Conservation (phyloP, 2,888 invertebrate genomes). For the Ophioninae sp. region DNA sequence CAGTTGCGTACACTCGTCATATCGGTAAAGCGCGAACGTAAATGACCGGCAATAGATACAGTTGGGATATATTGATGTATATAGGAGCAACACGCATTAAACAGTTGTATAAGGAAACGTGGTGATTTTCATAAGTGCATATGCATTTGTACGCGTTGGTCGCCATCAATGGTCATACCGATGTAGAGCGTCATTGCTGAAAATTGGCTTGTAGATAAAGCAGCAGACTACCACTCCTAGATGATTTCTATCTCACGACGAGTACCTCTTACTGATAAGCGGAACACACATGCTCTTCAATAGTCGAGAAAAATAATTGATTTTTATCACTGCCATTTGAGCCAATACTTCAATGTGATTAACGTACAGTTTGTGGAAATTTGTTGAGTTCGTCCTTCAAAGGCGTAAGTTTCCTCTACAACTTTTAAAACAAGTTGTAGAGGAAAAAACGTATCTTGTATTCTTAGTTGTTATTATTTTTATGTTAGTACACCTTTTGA, state of each 20-base stretch:
- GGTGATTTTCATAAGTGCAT: constrained; percentile 43
- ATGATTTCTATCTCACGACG: constrained; percentile 53
- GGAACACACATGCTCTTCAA: neutral
- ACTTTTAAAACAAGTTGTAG: no score
- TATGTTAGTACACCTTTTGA: no score
- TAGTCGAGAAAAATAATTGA: no score
- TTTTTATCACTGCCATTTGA: no score
- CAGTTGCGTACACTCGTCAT: constrained; percentile 46
- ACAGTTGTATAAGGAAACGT: constrained; percentile 40
- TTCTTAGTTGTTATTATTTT: no score
- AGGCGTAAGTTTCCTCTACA: no score
- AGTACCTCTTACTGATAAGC: neutral
- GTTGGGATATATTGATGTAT: constrained; percentile 44
- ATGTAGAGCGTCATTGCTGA: constrained; percentile 55
- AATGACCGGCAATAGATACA: constrained; percentile 31
- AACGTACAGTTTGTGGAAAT: no score
- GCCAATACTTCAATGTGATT: no score
- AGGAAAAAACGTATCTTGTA: no score
- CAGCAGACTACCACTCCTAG: constrained; percentile 30
- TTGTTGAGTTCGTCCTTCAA: no score
- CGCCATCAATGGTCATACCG: constrained; percentile 37
- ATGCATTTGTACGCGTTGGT: constrained; percentile 22
- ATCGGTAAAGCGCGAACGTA: constrained; percentile 35
- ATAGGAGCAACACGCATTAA: constrained; percentile 44
- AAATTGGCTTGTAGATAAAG: constrained; percentile 65